These are phyloP conservation scores for Hozukius guyotensis DNA, from an alignment of 2,797 vertebrate genomes.

Conservation along the genomic window DNA sequence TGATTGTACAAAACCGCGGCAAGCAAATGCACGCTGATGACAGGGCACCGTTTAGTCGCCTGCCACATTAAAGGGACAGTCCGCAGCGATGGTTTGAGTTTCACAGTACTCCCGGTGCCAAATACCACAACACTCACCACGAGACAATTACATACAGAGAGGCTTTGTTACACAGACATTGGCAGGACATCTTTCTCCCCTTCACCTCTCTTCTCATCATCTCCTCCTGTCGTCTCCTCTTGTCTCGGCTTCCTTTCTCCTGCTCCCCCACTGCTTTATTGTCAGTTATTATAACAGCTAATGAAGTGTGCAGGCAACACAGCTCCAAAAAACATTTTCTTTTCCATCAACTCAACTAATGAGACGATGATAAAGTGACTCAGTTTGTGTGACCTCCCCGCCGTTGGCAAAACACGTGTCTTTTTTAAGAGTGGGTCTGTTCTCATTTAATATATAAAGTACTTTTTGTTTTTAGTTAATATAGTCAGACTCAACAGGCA, in stretches of 20 bases:
- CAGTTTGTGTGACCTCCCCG: constrained; percentile 37
- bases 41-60: constrained; percentile 61
- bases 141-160: constrained; percentile 69
- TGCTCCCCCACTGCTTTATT: constrained; percentile 47
- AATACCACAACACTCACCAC: constrained; percentile 72
- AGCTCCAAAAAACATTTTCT: constrained; percentile 78
- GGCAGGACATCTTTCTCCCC: constrained; percentile 48
- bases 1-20: constrained; percentile 65
- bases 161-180: constrained; percentile 61
- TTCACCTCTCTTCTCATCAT: constrained; percentile 26
- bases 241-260: constrained; percentile 2
- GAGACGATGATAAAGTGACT: constrained; percentile 49
- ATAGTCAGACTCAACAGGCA: not conserved
- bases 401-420: constrained; percentile 16
- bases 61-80: constrained; percentile 76
- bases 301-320: constrained; percentile 63
- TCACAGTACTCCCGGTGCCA: constrained; percentile 62
- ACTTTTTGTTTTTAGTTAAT: not conserved
- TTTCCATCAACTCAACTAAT: constrained; percentile 65
- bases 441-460: constrained; percentile 3
- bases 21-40: constrained; percentile 68
- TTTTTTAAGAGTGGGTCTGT: constrained; percentile 10
- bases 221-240: constrained; percentile 12
- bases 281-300: constrained; percentile 54
- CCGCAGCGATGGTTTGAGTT: constrained; percentile 61